phyloP scores from a whole-genome alignment of 2,113 vertebrate species.

The Apodemus speciosus region DNA sequence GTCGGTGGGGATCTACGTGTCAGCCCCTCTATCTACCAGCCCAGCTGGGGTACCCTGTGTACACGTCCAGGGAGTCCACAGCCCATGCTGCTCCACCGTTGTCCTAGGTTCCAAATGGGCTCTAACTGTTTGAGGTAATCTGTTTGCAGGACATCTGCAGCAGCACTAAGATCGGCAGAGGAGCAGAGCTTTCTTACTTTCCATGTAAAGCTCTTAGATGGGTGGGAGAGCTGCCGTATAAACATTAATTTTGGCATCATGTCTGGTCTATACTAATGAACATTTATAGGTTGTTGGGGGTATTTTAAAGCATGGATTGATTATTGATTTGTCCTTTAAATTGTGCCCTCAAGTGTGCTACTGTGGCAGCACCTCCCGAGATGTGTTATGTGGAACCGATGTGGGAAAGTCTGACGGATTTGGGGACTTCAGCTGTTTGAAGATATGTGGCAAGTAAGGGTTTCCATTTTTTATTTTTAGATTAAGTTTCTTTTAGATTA shows the following conservation, averaged over 20 bases:
- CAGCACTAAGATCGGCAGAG: neutral
- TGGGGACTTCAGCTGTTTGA: conserved; percentile 94
- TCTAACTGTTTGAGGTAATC: neutral
- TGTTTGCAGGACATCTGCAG: neutral
- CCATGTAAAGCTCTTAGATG: neutral
- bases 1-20: neutral
- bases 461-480: conserved; percentile 51
- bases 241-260: neutral
- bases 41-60: neutral
- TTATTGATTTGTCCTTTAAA: conserved; percentile 65
- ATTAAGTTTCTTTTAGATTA: neutral
- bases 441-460: conserved; percentile 94
- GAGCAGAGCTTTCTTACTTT: neutral
- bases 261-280: conserved; percentile 14
- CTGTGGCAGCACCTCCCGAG: conserved; percentile 90
- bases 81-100: neutral
- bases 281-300: conserved; percentile 15
- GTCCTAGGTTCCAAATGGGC: neutral
- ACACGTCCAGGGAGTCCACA: neutral
- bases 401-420: conserved; percentile 89
- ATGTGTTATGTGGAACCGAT: conserved; percentile 92
- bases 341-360: conserved; percentile 88
- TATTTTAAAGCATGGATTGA: conserved; percentile 27
- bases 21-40: neutral
- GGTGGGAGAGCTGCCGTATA: neutral